A percentile compares a stretch with the other conserved stretches of the same genome.
These are phyloP conservation scores for Caenorhabditis sp. DNA, from an alignment of 2,888 invertebrate genomes.

Conservation along the genomic window DNA sequence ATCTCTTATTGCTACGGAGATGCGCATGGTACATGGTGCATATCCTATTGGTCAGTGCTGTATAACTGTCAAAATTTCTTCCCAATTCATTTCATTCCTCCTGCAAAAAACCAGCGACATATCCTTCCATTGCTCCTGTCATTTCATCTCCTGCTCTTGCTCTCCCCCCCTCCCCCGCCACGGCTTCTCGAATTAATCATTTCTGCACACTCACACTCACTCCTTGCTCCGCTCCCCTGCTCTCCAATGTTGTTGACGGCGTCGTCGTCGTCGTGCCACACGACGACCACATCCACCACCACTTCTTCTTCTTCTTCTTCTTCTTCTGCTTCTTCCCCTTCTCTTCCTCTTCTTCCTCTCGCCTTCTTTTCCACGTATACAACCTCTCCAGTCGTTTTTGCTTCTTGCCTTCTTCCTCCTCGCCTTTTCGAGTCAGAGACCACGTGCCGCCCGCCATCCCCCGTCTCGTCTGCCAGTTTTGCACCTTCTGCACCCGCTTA, in stretches of 20 bases:
- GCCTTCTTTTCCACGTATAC: not conserved
- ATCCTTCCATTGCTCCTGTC: not conserved
- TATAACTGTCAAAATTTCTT: no score
- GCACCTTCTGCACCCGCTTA: no score
- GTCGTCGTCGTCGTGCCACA: conserved; percentile 5
- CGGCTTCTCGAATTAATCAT: conserved; percentile 52
- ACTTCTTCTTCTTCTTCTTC: no score
- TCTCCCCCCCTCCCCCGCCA: conserved; percentile 4
- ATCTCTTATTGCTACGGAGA: no score
- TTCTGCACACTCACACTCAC: conserved; percentile 48
- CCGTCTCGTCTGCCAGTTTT: no score
- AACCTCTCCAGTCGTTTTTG: no score
- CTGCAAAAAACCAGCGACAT: not conserved
- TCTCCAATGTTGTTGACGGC: conserved; percentile 53
- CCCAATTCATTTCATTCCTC: not conserved
- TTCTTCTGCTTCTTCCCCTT: not conserved
- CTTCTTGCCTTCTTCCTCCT: not conserved
- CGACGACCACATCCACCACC: not conserved
- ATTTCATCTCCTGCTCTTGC: not conserved
- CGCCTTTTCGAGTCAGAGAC: no score
- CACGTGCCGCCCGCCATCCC: no score
- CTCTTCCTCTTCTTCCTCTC: conserved; percentile 10
- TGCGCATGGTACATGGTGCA: no score
- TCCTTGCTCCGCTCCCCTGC: conserved; percentile 26
- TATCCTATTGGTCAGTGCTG: no score